Percentiles rank a stretch among this genome's conserved stretches.
phyloP scores from a whole-genome alignment of 2,888 invertebrate species.

The Dexiosoma caninum region DNA sequence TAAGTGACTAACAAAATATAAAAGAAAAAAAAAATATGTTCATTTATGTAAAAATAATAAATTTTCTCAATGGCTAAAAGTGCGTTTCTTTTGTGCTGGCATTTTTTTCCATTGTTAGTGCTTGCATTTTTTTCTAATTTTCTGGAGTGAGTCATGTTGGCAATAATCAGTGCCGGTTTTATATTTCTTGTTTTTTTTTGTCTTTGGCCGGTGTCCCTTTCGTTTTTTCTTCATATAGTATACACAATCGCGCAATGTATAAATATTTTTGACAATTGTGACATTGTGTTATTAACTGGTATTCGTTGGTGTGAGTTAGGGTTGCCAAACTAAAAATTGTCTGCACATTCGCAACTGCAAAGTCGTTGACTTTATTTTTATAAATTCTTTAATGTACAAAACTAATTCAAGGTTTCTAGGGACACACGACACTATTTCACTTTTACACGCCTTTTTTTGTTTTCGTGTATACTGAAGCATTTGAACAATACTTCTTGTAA shows the following conservation, averaged over 20 bases:
- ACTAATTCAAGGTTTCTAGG: no score
- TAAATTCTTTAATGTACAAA: no score
- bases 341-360: no score
- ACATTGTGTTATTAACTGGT: conserved; percentile 32
- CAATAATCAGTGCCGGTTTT: conserved; percentile 58
- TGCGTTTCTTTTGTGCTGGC: conserved; percentile 28
- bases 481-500: no score
- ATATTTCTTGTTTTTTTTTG: conserved; percentile 21
- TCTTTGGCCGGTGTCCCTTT: conserved; percentile 33
- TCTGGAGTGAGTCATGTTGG: conserved; percentile 59
- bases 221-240: background rate
- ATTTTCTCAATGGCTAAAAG: background rate
- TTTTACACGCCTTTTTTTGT: no score
- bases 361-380: no score
- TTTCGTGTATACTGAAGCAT: no score
- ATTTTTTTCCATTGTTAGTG: conserved; percentile 37
- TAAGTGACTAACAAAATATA: background rate
- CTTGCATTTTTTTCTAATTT: conserved; percentile 58
- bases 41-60: background rate
- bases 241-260: background rate
- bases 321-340: no score
- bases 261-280: conserved; percentile 45
- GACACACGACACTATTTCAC: no score
- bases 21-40: background rate
- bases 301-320: conserved; percentile 25